Evolutionary conservation across 2,113 vertebrate genomes (phyloP).

Genomic region (Xenotilapia longispinis): DNA sequence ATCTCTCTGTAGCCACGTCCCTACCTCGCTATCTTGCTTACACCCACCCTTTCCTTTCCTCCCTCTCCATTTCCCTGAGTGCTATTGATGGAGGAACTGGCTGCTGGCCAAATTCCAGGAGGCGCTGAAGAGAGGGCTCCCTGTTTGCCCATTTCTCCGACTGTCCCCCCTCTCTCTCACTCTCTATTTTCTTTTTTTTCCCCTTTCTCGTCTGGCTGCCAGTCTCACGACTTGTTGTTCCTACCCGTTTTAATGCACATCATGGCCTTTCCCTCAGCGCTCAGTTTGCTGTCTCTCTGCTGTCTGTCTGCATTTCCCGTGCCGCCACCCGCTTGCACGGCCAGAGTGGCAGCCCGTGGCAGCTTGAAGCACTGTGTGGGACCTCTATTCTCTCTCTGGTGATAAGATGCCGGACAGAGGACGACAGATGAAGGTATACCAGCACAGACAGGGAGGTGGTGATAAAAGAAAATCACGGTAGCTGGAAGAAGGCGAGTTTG

Average conservation of each 20-base stretch:
- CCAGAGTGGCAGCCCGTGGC: slow-evolving; percentile 20
- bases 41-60: neutral
- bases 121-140: slow-evolving; percentile 20
- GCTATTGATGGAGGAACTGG: slow-evolving; percentile 63
- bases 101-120: slow-evolving; percentile 36
- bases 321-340: neutral
- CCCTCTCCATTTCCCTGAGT: slow-evolving; percentile 54
- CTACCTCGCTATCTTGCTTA: neutral
- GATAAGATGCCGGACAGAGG: neutral
- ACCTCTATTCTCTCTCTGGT: neutral
- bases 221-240: neutral
- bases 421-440: neutral
- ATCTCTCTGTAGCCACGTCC: neutral
- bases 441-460: neutral
- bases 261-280: neutral
- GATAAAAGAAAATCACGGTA: neutral
- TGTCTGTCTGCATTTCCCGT: slow-evolving; percentile 27
- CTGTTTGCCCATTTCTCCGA: slow-evolving; percentile 10
- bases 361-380: neutral
- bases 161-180: neutral
- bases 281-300: slow-evolving; percentile 18
- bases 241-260: neutral
- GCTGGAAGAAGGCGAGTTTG: neutral
- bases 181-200: neutral
- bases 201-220: neutral